Percentiles rank a stretch among this genome's conserved stretches.
phyloP scores from a whole-genome alignment of 1,140 invertebrate genomes.

The Holotrichia oblita region DNA sequence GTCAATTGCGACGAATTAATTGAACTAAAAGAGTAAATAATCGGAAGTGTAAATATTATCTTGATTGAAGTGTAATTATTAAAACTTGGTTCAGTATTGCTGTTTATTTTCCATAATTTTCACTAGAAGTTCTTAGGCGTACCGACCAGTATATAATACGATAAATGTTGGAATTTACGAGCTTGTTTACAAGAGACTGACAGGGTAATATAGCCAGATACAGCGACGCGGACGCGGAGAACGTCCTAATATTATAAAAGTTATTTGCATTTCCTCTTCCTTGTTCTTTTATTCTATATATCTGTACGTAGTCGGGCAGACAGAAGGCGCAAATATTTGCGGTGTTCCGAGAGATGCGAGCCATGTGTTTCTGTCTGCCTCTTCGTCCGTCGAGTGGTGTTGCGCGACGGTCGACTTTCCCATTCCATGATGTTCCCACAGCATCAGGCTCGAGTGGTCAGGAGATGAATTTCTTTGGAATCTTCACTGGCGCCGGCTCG shows the following conservation, averaged over 20 bases:
- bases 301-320: not conserved
- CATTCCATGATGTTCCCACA: not conserved
- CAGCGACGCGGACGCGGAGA: not conserved
- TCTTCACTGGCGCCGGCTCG: conserved; percentile 20
- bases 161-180: conserved; percentile 25
- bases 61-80: not conserved
- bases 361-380: conserved; percentile 6
- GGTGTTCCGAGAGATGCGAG: conserved; percentile 21
- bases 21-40: no score
- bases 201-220: conserved; percentile 24
- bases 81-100: not conserved
- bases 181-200: conserved; percentile 30
- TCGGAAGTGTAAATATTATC: not conserved
- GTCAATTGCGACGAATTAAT: no score
- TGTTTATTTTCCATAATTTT: not conserved
- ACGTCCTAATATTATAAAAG: conserved; percentile 12
- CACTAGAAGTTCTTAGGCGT: not conserved
- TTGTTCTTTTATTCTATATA: conserved; percentile 31
- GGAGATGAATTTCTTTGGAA: conserved; percentile 31
- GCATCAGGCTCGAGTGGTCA: conserved; percentile 13
- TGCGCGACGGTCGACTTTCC: not conserved
- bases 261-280: conserved; percentile 24
- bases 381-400: not conserved
- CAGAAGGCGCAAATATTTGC: conserved; percentile 36
- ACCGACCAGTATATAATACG: conserved; percentile 15